A percentile compares a stretch with the other conserved stretches of the same genome.
Conservation (phyloP, 1,140 invertebrate species). For the Macrosteles quadrilineatus region DNA sequence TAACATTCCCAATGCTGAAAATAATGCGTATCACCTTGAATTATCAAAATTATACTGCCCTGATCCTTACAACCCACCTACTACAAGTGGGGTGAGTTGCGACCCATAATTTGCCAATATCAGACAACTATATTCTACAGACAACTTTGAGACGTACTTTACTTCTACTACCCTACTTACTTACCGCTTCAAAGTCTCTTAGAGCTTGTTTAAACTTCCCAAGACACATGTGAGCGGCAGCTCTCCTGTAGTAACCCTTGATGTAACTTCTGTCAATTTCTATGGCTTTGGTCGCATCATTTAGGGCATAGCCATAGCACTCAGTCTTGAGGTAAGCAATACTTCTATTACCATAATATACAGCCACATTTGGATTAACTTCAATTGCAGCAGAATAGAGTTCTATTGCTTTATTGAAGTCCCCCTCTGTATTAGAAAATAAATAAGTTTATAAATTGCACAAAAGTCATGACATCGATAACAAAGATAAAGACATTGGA, state of each 20-base stretch:
- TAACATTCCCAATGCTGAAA: no score
- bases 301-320: constrained; percentile 90
- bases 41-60: no score
- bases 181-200: constrained; percentile 94
- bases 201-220: constrained; percentile 97
- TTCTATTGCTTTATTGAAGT: constrained; percentile 86
- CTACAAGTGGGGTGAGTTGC: no score
- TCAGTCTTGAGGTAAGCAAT: constrained; percentile 91
- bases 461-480: constrained; percentile 12
- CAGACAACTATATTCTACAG: no score
- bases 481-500: neutral
- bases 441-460: no score
- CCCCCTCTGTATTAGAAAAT: constrained; percentile 72
- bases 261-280: constrained; percentile 87
- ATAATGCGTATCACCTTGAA: no score
- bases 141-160: no score
- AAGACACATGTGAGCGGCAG: constrained; percentile 94
- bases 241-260: constrained; percentile 94
- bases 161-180: constrained; percentile 78
- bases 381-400: constrained; percentile 92
- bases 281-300: constrained; percentile 90
- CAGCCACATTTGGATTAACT: constrained; percentile 79
- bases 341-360: constrained; percentile 92
- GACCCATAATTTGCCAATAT: no score
- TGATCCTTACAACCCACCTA: no score